Base-by-base conservation (phyloP, 2,113 vertebrate genomes). In the Hystrix brachyura region DNA sequence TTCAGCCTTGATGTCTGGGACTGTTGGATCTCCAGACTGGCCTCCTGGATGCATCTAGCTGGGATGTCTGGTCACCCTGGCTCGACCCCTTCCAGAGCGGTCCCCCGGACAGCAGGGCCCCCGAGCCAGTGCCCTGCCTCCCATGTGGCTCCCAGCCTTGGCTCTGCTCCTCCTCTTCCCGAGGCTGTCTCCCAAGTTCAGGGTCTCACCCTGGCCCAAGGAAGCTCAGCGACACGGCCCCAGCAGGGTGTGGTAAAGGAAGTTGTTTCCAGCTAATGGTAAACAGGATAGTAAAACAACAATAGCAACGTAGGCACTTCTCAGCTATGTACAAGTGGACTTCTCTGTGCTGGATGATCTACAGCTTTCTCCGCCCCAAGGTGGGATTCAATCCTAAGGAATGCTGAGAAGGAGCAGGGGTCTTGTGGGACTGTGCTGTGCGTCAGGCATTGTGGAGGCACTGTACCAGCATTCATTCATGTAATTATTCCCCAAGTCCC, bases 261-360 rank as follows among this genome's bases (percentile, higher is more conserved):
- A 97, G 96, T 96, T 94, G 94, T 97, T 97, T 97, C 90, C 90
- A 88, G 51, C 94, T 87, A 29, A 94, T 78, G 90, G 95, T 96
- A 96, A 97, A 97, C 96, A 98, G 96, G 95, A 92, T 85, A 98
- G 96, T 96, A 93, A 92, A 78, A 76, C 94, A 95, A 97, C 93
- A 97, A 94, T 60, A 86, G 85, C 80, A 34, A 21, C 5, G 74
- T 27, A 29, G 93, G 57, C 55, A 27, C 84, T 87, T 97, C 87
- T 82, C 78, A 27, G 91, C 85, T 79, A 48, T 85, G 92, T 90
- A 91, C 88, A 86, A 76, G 94, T 65, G 46, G 89, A 29, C 38
- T 82, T 53, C 8, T 90, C 90, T 72, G 93, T 82, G 92, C 89
- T 86, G 91, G 82, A 19, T n/a, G 19, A 62, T 48, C 62, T 19